A percentile compares a stretch with the other conserved stretches of the same genome.
Conservation (phyloP, 2,888 invertebrate genomes). For the Callinectes sapidus region DNA sequence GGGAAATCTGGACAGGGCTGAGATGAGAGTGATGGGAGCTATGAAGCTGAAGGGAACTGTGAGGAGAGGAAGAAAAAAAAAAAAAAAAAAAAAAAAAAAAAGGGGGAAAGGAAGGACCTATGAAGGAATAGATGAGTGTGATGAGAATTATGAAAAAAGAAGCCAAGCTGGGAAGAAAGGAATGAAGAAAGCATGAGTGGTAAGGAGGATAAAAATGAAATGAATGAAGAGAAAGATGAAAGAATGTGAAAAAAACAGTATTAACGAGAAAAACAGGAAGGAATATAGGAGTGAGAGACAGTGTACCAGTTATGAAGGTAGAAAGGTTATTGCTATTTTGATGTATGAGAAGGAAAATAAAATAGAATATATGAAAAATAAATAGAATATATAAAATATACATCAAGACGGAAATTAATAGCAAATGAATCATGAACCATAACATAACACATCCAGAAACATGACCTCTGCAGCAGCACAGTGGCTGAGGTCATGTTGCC, state of each 20-base stretch:
- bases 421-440: background rate
- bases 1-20: background rate
- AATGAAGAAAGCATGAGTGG: background rate
- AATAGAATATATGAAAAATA: background rate
- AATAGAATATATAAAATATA: background rate
- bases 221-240: background rate
- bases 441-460: background rate
- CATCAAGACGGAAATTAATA: background rate
- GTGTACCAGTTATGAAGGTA: background rate
- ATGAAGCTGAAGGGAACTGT: background rate
- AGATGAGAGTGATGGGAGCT: background rate
- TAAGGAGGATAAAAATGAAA: background rate
- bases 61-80: conserved; percentile 21
- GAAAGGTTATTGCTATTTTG: background rate
- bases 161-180: background rate
- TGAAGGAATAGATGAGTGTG: background rate
- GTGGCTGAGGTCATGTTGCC: background rate
- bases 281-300: background rate
- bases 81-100: no score
- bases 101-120: background rate
- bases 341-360: conserved; percentile 7
- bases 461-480: conserved; percentile 7
- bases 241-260: background rate
- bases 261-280: background rate
- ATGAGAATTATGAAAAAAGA: background rate